Evolutionary conservation across 2,888 invertebrate species (phyloP).

Genomic region (Nephrotoma flavescens): DNA sequence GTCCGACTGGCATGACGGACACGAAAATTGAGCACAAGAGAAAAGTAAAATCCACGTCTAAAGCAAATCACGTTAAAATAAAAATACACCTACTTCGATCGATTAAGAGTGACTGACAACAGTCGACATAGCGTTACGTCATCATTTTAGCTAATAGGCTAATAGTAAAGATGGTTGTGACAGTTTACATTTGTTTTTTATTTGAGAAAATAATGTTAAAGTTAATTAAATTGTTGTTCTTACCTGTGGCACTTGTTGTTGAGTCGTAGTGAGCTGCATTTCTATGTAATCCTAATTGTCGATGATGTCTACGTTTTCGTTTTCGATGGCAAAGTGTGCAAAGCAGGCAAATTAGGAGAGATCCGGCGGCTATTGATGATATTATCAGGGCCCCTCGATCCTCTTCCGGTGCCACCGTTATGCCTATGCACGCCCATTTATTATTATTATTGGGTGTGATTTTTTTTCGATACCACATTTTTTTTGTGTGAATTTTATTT

Average conservation of each 20-base stretch:
- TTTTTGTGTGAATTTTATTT: background rate
- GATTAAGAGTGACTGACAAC: too few relatives aligned
- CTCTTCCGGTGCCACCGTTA: conserved; percentile 33
- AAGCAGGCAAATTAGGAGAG: conserved; percentile 37
- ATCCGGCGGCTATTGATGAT: conserved; percentile 33
- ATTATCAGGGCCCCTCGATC: conserved; percentile 35
- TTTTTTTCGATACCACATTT: background rate
- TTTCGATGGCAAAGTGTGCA: conserved; percentile 36
- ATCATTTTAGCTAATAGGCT: too few relatives aligned
- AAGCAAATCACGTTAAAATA: too few relatives aligned
- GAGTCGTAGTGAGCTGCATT: conserved; percentile 32
- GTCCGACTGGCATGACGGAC: too few relatives aligned
- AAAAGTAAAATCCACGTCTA: too few relatives aligned
- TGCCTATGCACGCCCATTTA: conserved; percentile 21
- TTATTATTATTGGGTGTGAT: background rate
- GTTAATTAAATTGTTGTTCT: conserved; percentile 5
- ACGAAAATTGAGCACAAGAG: too few relatives aligned
- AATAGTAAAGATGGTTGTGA: too few relatives aligned
- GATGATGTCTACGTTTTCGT: conserved; percentile 32
- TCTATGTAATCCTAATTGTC: conserved; percentile 32
- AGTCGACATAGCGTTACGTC: too few relatives aligned
- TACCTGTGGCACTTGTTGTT: conserved; percentile 33
- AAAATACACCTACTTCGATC: too few relatives aligned
- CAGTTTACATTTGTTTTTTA: too few relatives aligned
- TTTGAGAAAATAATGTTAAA: background rate